phyloP scores from a whole-genome alignment of 2,888 invertebrate species.

The Chelonus formosanus region DNA sequence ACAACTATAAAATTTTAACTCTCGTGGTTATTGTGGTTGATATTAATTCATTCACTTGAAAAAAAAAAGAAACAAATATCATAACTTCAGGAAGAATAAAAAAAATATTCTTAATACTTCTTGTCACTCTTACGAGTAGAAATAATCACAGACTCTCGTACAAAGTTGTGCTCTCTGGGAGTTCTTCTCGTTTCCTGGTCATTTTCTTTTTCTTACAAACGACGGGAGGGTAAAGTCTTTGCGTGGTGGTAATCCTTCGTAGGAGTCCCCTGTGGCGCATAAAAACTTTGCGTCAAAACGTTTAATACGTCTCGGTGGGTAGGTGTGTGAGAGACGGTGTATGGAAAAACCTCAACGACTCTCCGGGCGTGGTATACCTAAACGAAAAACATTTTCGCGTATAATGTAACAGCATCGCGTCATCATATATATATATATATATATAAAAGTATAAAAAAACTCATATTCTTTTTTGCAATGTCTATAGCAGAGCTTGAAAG shows the following conservation, averaged over 20 bases:
- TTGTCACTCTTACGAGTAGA: neutral
- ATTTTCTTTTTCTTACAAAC: constrained; percentile 10
- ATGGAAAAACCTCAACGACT: constrained; percentile 25
- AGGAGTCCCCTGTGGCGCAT: constrained; percentile 24
- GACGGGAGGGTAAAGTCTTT: constrained; percentile 17
- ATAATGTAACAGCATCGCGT: constrained; percentile 19
- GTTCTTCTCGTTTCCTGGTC: constrained; percentile 15
- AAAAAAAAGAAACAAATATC: no score
- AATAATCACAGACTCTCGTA: constrained; percentile 12
- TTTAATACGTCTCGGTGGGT: constrained; percentile 28
- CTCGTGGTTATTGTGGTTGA: no score
- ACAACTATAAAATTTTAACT: no score
- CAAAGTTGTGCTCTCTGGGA: constrained; percentile 7
- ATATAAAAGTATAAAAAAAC: no score
- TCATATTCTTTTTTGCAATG: constrained; percentile 3
- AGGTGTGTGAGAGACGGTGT: constrained; percentile 12
- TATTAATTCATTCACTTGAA: no score
- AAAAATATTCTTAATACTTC: neutral
- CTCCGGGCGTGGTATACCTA: constrained; percentile 22
- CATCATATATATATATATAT: constrained; percentile 4
- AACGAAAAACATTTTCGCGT: constrained; percentile 22
- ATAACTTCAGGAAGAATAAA: no score
- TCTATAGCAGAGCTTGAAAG: no score
- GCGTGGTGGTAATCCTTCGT: constrained; percentile 23
- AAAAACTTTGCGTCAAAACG: constrained; percentile 33